These are phyloP conservation scores for Scomber colias DNA, from an alignment of 2,113 vertebrate genomes.

Conservation along the genomic window DNA sequence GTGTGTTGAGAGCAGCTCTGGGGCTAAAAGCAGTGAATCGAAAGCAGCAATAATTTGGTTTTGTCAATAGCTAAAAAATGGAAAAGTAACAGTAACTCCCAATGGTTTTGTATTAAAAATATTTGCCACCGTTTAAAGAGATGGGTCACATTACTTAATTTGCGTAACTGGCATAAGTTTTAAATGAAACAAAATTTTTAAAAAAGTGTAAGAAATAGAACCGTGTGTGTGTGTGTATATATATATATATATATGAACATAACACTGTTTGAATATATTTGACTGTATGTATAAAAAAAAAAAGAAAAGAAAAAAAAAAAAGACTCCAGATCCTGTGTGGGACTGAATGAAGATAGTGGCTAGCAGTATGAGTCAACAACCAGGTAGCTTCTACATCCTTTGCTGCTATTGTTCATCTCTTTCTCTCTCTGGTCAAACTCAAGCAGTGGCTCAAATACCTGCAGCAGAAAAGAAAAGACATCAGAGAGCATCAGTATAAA, in stretches of 20 bases:
- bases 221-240: constrained; percentile 42
- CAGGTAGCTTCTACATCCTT: constrained; percentile 29
- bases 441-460: constrained; percentile 67
- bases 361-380: constrained; percentile 58
- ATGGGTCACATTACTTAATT: constrained; percentile 65
- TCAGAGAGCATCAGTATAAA: not conserved
- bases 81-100: constrained; percentile 44
- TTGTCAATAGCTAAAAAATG: constrained; percentile 41
- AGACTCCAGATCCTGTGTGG: constrained; percentile 49
- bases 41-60: constrained; percentile 67
- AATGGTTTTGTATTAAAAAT: constrained; percentile 47
- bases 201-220: constrained; percentile 45
- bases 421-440: constrained; percentile 50
- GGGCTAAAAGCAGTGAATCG: constrained; percentile 26
- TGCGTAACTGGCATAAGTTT: constrained; percentile 61
- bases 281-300: constrained; percentile 52
- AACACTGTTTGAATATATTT: constrained; percentile 79
- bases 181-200: constrained; percentile 18
- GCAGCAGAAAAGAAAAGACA: not conserved
- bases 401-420: constrained; percentile 20
- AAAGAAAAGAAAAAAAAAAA: not conserved
- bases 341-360: constrained; percentile 75
- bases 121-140: constrained; percentile 26
- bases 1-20: constrained; percentile 23
- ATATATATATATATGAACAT: constrained; percentile 73